phyloP scores from a whole-genome alignment of 92 coral and sea anemone genomes.

The Ricordea florida region DNA sequence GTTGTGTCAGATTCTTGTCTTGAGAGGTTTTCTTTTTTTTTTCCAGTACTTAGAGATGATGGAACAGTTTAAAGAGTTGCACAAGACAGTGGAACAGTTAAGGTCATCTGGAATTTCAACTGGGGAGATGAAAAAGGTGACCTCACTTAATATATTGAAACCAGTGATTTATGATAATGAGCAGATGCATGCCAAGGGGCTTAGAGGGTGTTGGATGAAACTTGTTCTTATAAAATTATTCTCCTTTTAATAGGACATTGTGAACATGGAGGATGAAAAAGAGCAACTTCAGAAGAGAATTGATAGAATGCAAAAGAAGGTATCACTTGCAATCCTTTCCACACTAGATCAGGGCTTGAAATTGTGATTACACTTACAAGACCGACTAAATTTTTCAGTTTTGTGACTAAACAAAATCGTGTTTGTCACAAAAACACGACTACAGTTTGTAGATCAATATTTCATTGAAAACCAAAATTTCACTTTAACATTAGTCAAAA shows the following conservation, averaged over 20 bases:
- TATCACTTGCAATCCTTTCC: neutral
- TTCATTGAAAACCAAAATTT: too few species aligned
- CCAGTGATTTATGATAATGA: neutral
- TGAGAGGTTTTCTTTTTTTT: too few species aligned
- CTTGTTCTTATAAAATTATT: neutral
- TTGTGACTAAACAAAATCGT: too few species aligned
- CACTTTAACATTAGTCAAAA: too few species aligned
- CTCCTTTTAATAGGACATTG: slow-evolving; percentile 78
- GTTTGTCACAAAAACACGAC: too few species aligned
- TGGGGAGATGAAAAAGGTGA: slow-evolving; percentile 94
- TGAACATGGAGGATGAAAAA: slow-evolving; percentile 98
- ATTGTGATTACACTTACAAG: neutral
- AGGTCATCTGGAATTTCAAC: slow-evolving; percentile 93
- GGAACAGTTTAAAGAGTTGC: slow-evolving; percentile 95
- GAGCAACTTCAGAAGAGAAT: slow-evolving; percentile 91
- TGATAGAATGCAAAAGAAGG: slow-evolving; percentile 96
- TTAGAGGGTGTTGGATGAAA: too few species aligned
- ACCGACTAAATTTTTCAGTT: too few species aligned
- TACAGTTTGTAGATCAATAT: too few species aligned
- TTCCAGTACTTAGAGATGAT: slow-evolving; percentile 82
- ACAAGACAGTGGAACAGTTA: slow-evolving; percentile 86
- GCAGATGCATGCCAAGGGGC: neutral
- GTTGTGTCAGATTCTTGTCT: neutral
- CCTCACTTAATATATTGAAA: neutral
- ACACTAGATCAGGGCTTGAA: too few species aligned